Percentiles rank a stretch among this genome's conserved stretches.
phyloP scores from a whole-genome alignment of 2,113 vertebrate species.

The Odontesthes bonariensis region DNA sequence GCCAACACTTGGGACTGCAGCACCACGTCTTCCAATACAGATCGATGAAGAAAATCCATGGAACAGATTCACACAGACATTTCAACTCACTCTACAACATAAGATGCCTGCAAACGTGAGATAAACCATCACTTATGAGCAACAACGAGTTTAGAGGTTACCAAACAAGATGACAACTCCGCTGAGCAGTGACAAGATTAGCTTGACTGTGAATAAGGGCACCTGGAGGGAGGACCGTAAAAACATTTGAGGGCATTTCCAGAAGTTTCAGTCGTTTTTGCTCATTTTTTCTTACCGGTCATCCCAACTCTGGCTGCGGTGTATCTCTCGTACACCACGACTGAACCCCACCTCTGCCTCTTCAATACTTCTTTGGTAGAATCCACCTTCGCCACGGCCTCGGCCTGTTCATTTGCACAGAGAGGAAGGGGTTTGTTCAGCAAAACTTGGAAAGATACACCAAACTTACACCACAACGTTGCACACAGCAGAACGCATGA shows the following conservation, averaged over 20 bases:
- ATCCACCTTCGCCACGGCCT: slow-evolving; percentile 90
- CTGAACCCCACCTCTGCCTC: slow-evolving; percentile 88
- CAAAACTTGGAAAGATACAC: not conserved
- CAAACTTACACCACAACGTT: too few species aligned
- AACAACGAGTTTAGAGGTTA: slow-evolving; percentile 5
- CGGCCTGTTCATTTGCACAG: slow-evolving; percentile 80
- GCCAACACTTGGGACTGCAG: not conserved
- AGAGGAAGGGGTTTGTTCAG: not conserved
- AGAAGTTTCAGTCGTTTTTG: not conserved
- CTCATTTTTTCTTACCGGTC: slow-evolving; percentile 83
- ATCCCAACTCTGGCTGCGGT: slow-evolving; percentile 95
- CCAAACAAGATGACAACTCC: slow-evolving; percentile 14
- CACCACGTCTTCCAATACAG: not conserved
- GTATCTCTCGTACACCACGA: slow-evolving; percentile 88
- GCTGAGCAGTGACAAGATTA: not conserved
- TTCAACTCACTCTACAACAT: not conserved
- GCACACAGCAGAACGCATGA: too few species aligned
- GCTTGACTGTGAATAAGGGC: not conserved
- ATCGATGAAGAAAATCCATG: not conserved
- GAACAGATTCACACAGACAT: not conserved
- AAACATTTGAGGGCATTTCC: not conserved
- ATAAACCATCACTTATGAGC: not conserved
- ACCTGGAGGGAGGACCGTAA: not conserved
- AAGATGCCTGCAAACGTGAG: not conserved
- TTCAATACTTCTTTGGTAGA: slow-evolving; percentile 95